Percentiles rank a stretch among this genome's conserved stretches.
Evolutionary conservation across 2,888 invertebrate genomes (phyloP).

Genomic region (Amphimallon solstitiale): DNA sequence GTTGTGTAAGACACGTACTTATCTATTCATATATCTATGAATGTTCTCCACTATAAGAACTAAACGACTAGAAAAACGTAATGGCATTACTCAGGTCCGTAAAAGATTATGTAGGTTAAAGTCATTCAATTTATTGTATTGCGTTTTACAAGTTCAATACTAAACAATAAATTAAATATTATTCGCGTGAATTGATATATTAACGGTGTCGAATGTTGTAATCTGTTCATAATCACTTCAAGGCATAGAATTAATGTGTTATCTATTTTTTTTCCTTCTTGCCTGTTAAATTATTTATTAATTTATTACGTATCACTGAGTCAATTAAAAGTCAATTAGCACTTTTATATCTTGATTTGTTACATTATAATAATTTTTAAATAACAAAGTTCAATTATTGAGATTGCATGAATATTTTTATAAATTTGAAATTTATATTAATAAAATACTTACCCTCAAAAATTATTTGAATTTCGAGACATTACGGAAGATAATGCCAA

Average conservation of each 20-base stretch:
- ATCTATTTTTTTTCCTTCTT: conserved; percentile 8
- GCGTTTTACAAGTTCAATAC: conserved; percentile 35
- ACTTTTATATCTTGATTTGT: conserved; percentile 12
- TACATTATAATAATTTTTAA: background rate
- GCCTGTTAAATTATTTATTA: conserved; percentile 1
- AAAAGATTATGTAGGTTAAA: conserved; percentile 29
- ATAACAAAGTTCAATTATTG: background rate
- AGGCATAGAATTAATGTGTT: conserved; percentile 22
- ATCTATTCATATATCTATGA: conserved; percentile 23
- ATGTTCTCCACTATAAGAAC: conserved; percentile 9
- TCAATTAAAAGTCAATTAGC: conserved; percentile 20
- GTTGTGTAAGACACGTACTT: conserved; percentile 21
- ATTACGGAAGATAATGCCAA: too few relatives aligned
- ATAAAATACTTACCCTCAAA: too few relatives aligned
- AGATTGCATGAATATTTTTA: background rate
- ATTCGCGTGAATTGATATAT: conserved; percentile 27
- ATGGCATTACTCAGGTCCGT: conserved; percentile 5
- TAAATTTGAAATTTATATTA: too few relatives aligned
- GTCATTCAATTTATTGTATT: conserved; percentile 34
- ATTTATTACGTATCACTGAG: conserved; percentile 10
- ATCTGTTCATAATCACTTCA: conserved; percentile 10
- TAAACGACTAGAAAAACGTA: background rate
- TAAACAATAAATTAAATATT: conserved; percentile 34
- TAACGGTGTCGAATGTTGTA: conserved; percentile 32
- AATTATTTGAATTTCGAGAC: too few relatives aligned